Conservation (phyloP, 1,140 invertebrate genomes). For the Parasteatoda tepidariorum region DNA sequence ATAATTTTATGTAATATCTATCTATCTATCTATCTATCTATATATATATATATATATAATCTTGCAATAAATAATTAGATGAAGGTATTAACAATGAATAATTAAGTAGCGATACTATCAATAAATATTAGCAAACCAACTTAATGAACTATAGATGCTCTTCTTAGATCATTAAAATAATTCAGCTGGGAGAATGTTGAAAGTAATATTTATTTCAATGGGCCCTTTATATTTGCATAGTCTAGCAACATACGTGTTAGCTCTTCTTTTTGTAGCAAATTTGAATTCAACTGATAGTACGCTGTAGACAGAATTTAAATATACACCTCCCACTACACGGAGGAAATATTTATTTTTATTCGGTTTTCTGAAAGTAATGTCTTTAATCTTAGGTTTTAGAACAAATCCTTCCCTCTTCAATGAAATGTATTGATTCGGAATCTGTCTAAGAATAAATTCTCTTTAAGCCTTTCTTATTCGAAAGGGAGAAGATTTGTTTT, state of each 20-base stretch:
- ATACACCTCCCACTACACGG: neutral
- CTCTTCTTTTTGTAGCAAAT: neutral
- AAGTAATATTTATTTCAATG: neutral
- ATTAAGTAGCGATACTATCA: too few relatives aligned
- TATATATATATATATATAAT: too few relatives aligned
- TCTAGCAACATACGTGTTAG: neutral
- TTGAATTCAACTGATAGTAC: neutral
- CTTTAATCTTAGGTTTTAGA: conserved; percentile 43
- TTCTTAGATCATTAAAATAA: too few relatives aligned
- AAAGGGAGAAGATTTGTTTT: neutral
- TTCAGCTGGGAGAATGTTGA: neutral
- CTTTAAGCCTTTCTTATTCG: conserved; percentile 18
- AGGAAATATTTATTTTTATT: conserved; percentile 12
- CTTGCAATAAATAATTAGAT: too few relatives aligned
- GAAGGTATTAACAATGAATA: too few relatives aligned
- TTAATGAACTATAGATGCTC: too few relatives aligned
- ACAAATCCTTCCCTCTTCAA: conserved; percentile 24
- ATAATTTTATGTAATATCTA: too few relatives aligned
- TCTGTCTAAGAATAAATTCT: conserved; percentile 50
- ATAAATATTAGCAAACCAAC: too few relatives aligned
- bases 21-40: too few relatives aligned
- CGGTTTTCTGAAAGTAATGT: conserved; percentile 15
- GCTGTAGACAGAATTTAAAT: conserved; percentile 21
- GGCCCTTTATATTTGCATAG: neutral
- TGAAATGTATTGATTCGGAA: conserved; percentile 47